These are phyloP conservation scores for Leucophenga maculata DNA, from an alignment of 2,888 invertebrate species.

Conservation along the genomic window DNA sequence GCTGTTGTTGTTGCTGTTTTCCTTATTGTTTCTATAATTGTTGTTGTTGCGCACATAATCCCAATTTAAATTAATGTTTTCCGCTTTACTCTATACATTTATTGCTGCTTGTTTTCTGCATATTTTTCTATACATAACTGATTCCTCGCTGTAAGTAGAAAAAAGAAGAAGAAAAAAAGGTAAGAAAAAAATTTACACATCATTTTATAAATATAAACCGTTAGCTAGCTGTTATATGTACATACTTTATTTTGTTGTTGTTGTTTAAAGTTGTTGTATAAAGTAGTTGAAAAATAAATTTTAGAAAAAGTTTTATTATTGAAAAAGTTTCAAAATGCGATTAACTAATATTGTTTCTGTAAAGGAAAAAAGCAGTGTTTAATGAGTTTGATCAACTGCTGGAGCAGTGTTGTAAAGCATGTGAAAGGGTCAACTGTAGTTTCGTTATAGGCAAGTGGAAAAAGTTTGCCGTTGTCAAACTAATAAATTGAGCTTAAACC, in stretches of 20 bases:
- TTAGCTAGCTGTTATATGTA: too few species aligned
- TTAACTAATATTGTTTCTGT: slow-evolving; percentile 37
- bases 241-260: background rate
- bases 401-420: background rate
- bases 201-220: background rate
- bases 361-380: background rate
- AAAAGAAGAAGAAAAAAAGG: too few species aligned
- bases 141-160: slow-evolving; percentile 40
- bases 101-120: slow-evolving; percentile 1
- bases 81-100: slow-evolving; percentile 4
- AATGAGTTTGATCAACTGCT: slow-evolving; percentile 34
- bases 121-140: slow-evolving; percentile 14
- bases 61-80: slow-evolving; percentile 58
- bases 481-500: too few species aligned
- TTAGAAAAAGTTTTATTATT: slow-evolving; percentile 57
- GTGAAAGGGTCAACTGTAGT: too few species aligned
- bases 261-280: background rate
- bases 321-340: slow-evolving; percentile 64
- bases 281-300: background rate
- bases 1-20: slow-evolving; percentile 30
- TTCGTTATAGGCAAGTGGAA: too few species aligned
- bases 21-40: slow-evolving; percentile 23
- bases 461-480: too few species aligned
- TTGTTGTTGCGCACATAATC: slow-evolving; percentile 61
- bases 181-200: slow-evolving; percentile 31